Base-by-base conservation (phyloP, 2,797 vertebrate species). In the Phaenicophaeus curvirostris region DNA sequence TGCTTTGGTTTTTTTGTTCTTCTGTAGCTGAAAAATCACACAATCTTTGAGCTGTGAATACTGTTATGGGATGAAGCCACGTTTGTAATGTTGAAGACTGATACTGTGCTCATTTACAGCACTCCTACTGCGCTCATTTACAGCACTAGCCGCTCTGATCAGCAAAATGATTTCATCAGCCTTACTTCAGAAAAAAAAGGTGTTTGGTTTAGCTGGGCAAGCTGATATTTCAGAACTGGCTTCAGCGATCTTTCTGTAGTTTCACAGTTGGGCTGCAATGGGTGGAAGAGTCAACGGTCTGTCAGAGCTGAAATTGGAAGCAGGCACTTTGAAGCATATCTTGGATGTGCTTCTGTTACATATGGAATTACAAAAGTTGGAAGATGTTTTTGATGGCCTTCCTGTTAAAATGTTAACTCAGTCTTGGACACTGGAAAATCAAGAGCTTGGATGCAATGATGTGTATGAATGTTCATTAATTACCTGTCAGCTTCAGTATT, bases 311-410 rank as follows among this genome's bases (percentile, higher is more conserved):
- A 89, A 93, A 91, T 72, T 94, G 72, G 89, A 94, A 89, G 78
- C 91, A 78, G 65, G 37, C 16, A 87, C 87, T 87, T 77, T 93
- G 91, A 92, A 89, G 75, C 79, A 9, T 89, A 61, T 63, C 78
- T 75, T 80, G 31, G 87, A 46, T 61, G 51, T 57, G 33, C 35
- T 93, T 68, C 84, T 85, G 30, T 61, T 93, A 71, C 13, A 13
- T 58, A 21, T 39, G 35, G 73, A 87, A 77, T 77, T 75, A 65
- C 4, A 18, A 35, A 48, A 67, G 53, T 28, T 57, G 31, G 10
- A 31, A 33, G 31, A 14, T 28, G 14, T 42, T n/a, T 81, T 58
- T 42, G n/a, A 3, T 78, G 73, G 30, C 54, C 31, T 80, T 63
- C 19, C n/a, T 66, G 39, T 83, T 95, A 46, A 87, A 87, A 65